Base-by-base conservation (phyloP, 2,888 invertebrate species). In the Tryphoninae sp. region DNA sequence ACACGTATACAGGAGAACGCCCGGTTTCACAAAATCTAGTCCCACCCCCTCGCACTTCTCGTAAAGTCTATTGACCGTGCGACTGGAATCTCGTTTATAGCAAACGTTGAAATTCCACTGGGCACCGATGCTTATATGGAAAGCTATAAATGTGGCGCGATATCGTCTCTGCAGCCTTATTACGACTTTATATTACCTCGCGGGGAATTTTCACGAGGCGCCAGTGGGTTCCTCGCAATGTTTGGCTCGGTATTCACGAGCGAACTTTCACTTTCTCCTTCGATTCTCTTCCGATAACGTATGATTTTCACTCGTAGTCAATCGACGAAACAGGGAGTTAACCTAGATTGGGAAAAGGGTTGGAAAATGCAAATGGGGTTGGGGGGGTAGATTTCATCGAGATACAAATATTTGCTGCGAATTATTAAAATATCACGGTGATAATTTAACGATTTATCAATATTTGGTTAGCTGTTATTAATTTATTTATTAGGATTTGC, bases 141-240 rank as follows among this genome's bases (percentile, higher is more conserved):
- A 83, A 82, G 33, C 82, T 84, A 81, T 88, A 89, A 89, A 88
- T 85, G 71, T 68, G 61, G 33, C 49, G 83, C 80, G 81, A 86
- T 86, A 88, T 87, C 84, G 81, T 86, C 74, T 78, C 84, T 84
- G 55, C 68, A 77, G 83, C 80, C 85, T 87, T 88, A 87, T 89
- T 88, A 88, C 86, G 82, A 79, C 83, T 85, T 80, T 75, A 72
- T 84, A 87, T 87, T 86, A 85, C 84, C 74, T 69, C 26, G 51
- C 72, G 68, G 75, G 80, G 72, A 69, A 0, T 65, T 75, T 61
- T 55, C 64, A 67, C 75, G 42, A 26, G 77, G 83, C 82, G 78
- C 82, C 83, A 75, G 69, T 59, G 67, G 78, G 59, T 51, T 23
- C n/a, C 22, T 55, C 49, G 59, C 67, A 76, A 69, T 76, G 33